These are phyloP conservation scores for Melanotaenia duboulayi DNA, from an alignment of 2,113 vertebrate species.

Conservation along the genomic window DNA sequence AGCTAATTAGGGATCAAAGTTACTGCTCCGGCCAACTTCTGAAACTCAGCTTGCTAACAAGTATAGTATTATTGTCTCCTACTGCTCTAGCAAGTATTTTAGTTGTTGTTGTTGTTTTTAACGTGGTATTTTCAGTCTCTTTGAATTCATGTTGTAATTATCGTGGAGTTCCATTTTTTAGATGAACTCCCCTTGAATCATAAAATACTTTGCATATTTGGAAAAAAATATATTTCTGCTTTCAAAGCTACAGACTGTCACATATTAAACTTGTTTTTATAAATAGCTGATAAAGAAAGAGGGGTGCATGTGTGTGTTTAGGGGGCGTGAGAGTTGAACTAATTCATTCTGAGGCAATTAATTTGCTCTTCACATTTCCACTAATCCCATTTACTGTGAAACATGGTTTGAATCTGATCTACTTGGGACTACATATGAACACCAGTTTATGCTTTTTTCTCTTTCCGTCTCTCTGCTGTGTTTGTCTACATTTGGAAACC, in stretches of 20 bases:
- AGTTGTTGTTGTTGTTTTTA: too few relatives aligned
- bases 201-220: too few relatives aligned
- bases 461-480: not conserved
- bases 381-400: slow-evolving; percentile 8
- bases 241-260: too few relatives aligned
- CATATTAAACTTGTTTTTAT: too few relatives aligned
- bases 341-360: not conserved
- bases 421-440: not conserved
- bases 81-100: not conserved
- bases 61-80: slow-evolving; percentile 17
- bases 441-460: too few relatives aligned
- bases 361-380: not conserved
- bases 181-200: too few relatives aligned
- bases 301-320: too few relatives aligned
- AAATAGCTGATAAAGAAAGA: too few relatives aligned
- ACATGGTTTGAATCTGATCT: slow-evolving; percentile 2
- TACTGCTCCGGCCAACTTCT: slow-evolving; percentile 9
- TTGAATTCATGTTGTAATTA: too few relatives aligned
- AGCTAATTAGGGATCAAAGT: slow-evolving; percentile 61
- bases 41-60: slow-evolving; percentile 27
- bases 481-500: slow-evolving; percentile 5
- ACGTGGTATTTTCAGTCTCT: not conserved
- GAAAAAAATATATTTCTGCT: too few relatives aligned
- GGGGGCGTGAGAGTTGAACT: not conserved
- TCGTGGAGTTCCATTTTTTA: too few relatives aligned